Percentiles rank a stretch among this genome's conserved stretches.
phyloP scores from a whole-genome alignment of 2,888 invertebrate species.

The Tuberolachnus salignus region DNA sequence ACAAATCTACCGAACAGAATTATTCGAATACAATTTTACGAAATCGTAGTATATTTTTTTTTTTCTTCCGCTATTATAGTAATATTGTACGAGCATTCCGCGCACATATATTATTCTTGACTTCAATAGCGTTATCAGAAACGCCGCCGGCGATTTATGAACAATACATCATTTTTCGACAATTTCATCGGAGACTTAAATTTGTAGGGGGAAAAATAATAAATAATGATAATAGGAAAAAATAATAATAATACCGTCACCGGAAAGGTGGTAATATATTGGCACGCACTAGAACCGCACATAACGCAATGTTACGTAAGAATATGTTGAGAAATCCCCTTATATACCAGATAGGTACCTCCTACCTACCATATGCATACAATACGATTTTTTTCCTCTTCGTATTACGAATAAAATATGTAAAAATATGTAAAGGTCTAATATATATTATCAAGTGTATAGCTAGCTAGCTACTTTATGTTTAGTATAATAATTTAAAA shows the following conservation, averaged over 20 bases:
- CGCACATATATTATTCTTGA: slow-evolving; percentile 1
- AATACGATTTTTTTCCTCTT: slow-evolving; percentile 4
- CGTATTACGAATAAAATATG: slow-evolving; percentile 15
- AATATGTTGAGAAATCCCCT: neutral
- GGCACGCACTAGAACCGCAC: neutral
- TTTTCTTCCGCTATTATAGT: too few species aligned
- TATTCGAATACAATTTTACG: too few species aligned
- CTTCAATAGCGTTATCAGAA: slow-evolving; percentile 21
- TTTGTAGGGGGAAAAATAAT: neutral
- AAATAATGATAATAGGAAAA: neutral
- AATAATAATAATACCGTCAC: neutral
- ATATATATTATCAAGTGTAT: too few species aligned
- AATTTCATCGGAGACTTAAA: slow-evolving; percentile 10
- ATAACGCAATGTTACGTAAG: slow-evolving; percentile 13
- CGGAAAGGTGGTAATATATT: neutral
- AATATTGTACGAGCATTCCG: neutral
- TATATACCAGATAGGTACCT: too few species aligned
- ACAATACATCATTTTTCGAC: slow-evolving; percentile 23
- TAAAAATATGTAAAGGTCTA: slow-evolving; percentile 10
- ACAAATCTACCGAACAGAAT: too few species aligned
- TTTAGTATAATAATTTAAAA: too few species aligned
- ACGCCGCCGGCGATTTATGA: slow-evolving; percentile 16
- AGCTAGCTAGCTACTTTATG: too few species aligned
- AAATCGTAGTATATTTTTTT: too few species aligned
- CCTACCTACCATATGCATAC: too few species aligned